Percentiles rank a stretch among this genome's conserved stretches.
Evolutionary conservation across 2,888 invertebrate genomes (phyloP).

Genomic region (Caenorhabditis wallacei): DNA sequence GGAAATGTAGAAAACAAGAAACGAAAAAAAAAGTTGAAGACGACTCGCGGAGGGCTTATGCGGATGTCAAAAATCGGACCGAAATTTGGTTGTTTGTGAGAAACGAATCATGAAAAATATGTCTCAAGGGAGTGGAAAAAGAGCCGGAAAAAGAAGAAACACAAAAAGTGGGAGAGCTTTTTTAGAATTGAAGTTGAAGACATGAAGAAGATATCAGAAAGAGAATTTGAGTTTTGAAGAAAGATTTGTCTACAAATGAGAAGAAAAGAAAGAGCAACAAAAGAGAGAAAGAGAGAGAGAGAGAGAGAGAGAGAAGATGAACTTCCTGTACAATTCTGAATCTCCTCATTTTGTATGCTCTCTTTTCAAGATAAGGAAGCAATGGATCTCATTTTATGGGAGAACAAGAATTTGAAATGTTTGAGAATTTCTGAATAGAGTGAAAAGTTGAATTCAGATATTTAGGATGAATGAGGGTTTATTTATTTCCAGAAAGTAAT

Average conservation of each 20-base stretch:
- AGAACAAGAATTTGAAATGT: constrained; percentile 32
- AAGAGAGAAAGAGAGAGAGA: constrained; percentile 16
- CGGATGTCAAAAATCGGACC: constrained; percentile 57
- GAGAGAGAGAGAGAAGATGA: constrained; percentile 31
- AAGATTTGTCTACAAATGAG: constrained; percentile 21
- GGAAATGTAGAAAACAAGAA: neutral
- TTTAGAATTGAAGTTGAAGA: constrained; percentile 45
- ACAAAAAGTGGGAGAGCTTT: constrained; percentile 38
- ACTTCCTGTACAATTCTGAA: constrained; percentile 50
- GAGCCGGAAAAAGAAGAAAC: constrained; percentile 6
- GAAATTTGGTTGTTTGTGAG: constrained; percentile 57
- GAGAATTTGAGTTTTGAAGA: neutral
- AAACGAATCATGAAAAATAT: constrained; percentile 68
- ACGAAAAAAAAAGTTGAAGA: constrained; percentile 33
- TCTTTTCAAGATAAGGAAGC: constrained; percentile 13
- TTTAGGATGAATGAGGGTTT: no score
- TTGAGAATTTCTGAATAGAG: constrained; percentile 9
- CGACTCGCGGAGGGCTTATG: constrained; percentile 34
- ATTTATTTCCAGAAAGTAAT: no score
- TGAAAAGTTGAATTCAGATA: neutral
- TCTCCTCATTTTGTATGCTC: constrained; percentile 13
- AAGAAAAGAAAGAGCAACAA: constrained; percentile 21
- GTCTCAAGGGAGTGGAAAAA: constrained; percentile 46
- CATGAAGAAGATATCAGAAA: constrained; percentile 40
- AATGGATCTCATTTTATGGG: constrained; percentile 52